Evolutionary conservation across 2,113 vertebrate species (phyloP), one percentile per base, ranked within the genome.

Genomic region (Ictalurus furcatus): DNA sequence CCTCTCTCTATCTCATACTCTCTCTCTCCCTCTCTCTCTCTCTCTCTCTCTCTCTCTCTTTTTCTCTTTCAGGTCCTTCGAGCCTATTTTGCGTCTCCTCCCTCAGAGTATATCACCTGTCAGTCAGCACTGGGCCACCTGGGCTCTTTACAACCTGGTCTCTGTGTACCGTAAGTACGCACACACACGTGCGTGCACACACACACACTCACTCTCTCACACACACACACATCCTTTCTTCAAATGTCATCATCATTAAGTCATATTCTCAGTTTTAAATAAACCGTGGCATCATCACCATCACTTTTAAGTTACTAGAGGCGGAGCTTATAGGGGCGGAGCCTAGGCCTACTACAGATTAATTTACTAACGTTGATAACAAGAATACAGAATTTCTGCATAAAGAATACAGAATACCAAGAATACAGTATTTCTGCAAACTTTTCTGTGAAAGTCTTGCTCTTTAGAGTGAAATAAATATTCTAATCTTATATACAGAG

Each of bases 111-210:
- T 98, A 85, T 95, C 98, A 19, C 98, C 98, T 0, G 98, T 99
- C 92, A 99, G 98, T 92, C 98, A 99, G 94, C 98, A 99, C 93
- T 99, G 98, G 98, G 98, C 98, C 56, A 99, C 98, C 1, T 99
- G 98, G 98, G 98, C 98, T 2, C 96, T 99, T 34, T 99, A 94
- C 93, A 99, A 99, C 96, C 96, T 99, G 56, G 97, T 99, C 76
- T 99, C 98, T 28, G 98, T 99, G 91, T 99, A 99, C 95, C 96
- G 98, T 99, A 96, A 98, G 98, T 98, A 88, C 83, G 40, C 14
- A 52, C 78, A 1, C 34, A 34, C 34, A 34, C 34, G 34, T 34
- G 34, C 34, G n/a, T 25, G n/a, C 34, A 86, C 78, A 84, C 56
- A 48, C 48, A 56, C 52, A 85, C 54, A 13, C 61, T 28, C 7